Conservation (phyloP, 92 coral and sea anemone genomes). For the Porites rus region DNA sequence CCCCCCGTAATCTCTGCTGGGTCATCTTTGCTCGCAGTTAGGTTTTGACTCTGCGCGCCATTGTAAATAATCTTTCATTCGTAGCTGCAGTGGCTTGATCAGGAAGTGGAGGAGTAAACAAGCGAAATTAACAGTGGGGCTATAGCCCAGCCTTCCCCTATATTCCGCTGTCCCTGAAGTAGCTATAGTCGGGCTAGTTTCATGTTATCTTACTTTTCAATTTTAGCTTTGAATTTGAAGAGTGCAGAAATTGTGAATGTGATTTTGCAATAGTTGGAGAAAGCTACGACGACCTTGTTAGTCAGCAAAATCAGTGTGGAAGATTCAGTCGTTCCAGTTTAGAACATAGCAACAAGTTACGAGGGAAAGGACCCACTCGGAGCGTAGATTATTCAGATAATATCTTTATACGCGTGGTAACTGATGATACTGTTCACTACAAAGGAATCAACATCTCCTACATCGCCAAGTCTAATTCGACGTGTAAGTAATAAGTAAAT, state of each 20-base stretch:
- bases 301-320: neutral
- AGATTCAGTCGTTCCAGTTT: neutral
- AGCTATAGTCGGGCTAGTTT: too few relatives aligned
- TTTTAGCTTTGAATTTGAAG: slow-evolving; percentile 11
- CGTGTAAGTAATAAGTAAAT: too few relatives aligned
- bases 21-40: too few relatives aligned
- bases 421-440: slow-evolving; percentile 22
- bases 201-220: neutral
- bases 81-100: too few relatives aligned
- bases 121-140: too few relatives aligned
- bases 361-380: neutral
- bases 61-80: too few relatives aligned
- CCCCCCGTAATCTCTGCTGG: too few relatives aligned
- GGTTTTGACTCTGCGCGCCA: too few relatives aligned
- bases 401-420: neutral
- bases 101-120: too few relatives aligned
- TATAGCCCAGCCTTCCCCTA: too few relatives aligned
- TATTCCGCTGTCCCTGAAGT: too few relatives aligned
- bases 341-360: neutral
- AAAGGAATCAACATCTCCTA: neutral
- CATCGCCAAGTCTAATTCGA: neutral
- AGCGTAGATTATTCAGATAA: neutral
- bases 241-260: neutral
- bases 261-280: neutral
- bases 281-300: neutral